phyloP scores from a whole-genome alignment of 2,888 invertebrate species.

The Bruchidius siliquastri region DNA sequence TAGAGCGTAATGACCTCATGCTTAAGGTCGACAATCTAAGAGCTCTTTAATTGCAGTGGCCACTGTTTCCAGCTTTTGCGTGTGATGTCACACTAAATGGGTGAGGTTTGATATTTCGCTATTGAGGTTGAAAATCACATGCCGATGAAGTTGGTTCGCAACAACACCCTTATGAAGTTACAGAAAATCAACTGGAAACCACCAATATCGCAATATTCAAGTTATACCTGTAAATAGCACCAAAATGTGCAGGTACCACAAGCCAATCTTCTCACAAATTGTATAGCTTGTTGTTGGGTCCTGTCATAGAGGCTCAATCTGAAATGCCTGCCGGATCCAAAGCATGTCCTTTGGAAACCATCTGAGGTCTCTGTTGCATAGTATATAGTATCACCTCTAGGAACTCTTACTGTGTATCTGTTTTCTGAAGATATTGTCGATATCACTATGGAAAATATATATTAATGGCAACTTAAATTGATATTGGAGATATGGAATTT shows the following conservation, averaged over 20 bases:
- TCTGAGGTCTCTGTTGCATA: conserved; percentile 66
- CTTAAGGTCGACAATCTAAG: no score
- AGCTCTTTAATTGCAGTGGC: no score
- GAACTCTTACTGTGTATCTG: conserved; percentile 67
- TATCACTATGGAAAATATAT: conserved; percentile 12
- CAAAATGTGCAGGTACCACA: conserved; percentile 64
- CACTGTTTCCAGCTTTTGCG: no score
- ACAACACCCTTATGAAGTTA: no score
- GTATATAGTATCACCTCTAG: conserved; percentile 70
- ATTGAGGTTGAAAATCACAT: no score
- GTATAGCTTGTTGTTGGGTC: conserved; percentile 76
- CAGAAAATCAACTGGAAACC: no score
- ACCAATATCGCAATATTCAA: background rate
- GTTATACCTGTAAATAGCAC: conserved; percentile 62
- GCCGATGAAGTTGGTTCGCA: no score
- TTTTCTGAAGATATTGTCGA: conserved; percentile 58
- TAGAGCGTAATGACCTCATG: no score
- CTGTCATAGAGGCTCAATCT: conserved; percentile 76
- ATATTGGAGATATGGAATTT: no score
- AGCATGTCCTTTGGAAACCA: conserved; percentile 60
- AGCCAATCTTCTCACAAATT: conserved; percentile 65
- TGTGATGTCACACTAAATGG: no score
- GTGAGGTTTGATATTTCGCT: no score
- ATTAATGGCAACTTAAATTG: no score
- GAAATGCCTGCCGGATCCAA: conserved; percentile 71